phyloP scores from a whole-genome alignment of 2,113 vertebrate species.

The Gobius niger region DNA sequence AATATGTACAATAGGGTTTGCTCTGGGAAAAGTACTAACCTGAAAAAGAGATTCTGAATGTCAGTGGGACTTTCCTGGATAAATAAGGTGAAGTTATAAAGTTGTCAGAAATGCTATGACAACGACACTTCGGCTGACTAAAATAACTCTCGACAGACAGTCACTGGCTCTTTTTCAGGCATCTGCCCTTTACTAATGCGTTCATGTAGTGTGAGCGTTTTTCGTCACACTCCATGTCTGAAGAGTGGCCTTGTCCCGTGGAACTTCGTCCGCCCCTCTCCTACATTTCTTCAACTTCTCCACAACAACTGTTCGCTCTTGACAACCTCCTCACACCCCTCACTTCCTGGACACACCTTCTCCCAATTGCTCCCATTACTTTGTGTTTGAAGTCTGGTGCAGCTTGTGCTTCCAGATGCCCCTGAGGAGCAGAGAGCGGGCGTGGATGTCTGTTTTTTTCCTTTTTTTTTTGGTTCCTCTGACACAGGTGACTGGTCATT shows the following conservation, averaged over 20 bases:
- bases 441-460: constrained; percentile 62
- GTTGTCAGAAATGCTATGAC: too few relatives aligned
- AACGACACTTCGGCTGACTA: not conserved
- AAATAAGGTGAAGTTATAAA: too few relatives aligned
- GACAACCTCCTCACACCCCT: constrained; percentile 70
- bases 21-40: too few relatives aligned
- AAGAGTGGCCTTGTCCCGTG: constrained; percentile 12
- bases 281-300: constrained; percentile 28
- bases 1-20: too few relatives aligned
- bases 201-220: not conserved
- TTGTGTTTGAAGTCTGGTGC: constrained; percentile 73
- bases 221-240: not conserved
- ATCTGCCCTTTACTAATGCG: not conserved
- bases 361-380: constrained; percentile 79
- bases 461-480: constrained; percentile 18
- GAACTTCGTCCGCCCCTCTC: constrained; percentile 33
- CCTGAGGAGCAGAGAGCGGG: constrained; percentile 71
- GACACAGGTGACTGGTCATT: constrained; percentile 76
- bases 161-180: not conserved
- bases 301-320: constrained; percentile 66
- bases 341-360: constrained; percentile 79
- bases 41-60: too few relatives aligned
- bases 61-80: too few relatives aligned
- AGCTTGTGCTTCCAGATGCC: constrained; percentile 72
- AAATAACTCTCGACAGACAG: not conserved